Evolutionary conservation across 2,888 invertebrate genomes (phyloP).

Genomic region (Candidula unifasciata): DNA sequence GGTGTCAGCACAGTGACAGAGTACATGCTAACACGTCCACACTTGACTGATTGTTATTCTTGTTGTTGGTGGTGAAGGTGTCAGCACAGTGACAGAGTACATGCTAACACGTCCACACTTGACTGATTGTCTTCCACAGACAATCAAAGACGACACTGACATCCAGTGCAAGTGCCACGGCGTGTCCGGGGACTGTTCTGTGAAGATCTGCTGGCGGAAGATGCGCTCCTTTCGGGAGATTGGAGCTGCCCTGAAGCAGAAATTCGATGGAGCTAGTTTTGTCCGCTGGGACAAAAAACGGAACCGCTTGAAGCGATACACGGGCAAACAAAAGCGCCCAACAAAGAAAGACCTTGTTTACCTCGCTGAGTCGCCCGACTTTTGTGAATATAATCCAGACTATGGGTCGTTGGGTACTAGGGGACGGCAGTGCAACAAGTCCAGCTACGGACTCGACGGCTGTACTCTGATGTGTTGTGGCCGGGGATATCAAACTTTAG

Average conservation of each 20-base stretch:
- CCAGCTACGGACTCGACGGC: constrained; percentile 90
- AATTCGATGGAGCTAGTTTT: constrained; percentile 92
- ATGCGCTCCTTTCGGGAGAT: constrained; percentile 86
- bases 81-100: background rate
- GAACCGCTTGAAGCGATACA: constrained; percentile 70
- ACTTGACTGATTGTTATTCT: background rate
- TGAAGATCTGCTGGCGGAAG: constrained; percentile 92
- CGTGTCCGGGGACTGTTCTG: constrained; percentile 93
- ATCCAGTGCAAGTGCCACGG: constrained; percentile 95
- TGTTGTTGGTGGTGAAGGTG: too few relatives aligned
- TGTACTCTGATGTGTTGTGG: constrained; percentile 92
- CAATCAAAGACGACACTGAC: constrained; percentile 85
- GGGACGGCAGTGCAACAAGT: constrained; percentile 89
- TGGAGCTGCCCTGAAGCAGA: constrained; percentile 86
- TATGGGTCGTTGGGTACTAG: constrained; percentile 89
- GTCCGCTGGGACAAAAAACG: constrained; percentile 84
- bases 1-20: background rate
- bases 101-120: background rate
- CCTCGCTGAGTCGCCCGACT: constrained; percentile 93
- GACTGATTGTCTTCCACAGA: constrained; percentile 69
- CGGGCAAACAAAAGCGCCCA: constrained; percentile 79
- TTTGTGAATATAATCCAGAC: constrained; percentile 91
- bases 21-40: background rate
- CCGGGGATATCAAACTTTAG: constrained; percentile 87
- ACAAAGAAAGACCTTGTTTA: constrained; percentile 94